These are phyloP conservation scores for Hemicrepidius hirtus DNA, from an alignment of 2,888 invertebrate species.

Conservation along the genomic window DNA sequence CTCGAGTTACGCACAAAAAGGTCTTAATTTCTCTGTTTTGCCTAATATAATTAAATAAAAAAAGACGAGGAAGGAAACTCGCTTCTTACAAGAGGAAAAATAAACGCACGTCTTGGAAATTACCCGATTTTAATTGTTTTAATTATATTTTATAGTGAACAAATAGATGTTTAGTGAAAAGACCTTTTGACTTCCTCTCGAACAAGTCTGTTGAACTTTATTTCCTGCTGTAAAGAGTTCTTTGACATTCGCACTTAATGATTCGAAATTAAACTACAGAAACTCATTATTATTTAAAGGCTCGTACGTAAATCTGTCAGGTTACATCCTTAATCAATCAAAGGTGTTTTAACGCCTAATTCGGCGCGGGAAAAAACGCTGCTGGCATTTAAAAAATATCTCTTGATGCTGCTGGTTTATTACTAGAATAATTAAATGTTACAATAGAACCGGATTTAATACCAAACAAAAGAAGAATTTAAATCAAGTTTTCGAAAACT, in stretches of 20 bases:
- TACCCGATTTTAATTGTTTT: conserved; percentile 23
- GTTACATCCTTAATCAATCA: conserved; percentile 23
- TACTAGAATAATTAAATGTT: not conserved
- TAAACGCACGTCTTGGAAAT: conserved; percentile 4
- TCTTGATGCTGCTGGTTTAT: not conserved
- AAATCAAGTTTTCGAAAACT: no score
- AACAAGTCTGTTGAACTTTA: conserved; percentile 21
- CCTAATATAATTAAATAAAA: conserved; percentile 41
- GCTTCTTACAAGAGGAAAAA: conserved; percentile 3
- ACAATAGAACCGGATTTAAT: not conserved
- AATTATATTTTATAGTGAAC: conserved; percentile 29
- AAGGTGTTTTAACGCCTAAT: not conserved
- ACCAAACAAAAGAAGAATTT: not conserved
- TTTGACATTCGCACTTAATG: conserved; percentile 24
- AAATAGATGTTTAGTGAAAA: conserved; percentile 14
- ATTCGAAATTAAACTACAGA: conserved; percentile 19
- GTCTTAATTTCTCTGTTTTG: conserved; percentile 41
- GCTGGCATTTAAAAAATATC: conserved; percentile 3
- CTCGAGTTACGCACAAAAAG: conserved; percentile 26
- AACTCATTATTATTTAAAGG: conserved; percentile 23
- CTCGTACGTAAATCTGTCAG: conserved; percentile 17
- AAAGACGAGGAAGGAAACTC: conserved; percentile 1
- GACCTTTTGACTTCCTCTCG: conserved; percentile 30
- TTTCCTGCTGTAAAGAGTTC: conserved; percentile 23
- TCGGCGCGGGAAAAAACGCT: not conserved